phyloP scores from a whole-genome alignment of 2,888 invertebrate genomes.

The Lithodes maja region DNA sequence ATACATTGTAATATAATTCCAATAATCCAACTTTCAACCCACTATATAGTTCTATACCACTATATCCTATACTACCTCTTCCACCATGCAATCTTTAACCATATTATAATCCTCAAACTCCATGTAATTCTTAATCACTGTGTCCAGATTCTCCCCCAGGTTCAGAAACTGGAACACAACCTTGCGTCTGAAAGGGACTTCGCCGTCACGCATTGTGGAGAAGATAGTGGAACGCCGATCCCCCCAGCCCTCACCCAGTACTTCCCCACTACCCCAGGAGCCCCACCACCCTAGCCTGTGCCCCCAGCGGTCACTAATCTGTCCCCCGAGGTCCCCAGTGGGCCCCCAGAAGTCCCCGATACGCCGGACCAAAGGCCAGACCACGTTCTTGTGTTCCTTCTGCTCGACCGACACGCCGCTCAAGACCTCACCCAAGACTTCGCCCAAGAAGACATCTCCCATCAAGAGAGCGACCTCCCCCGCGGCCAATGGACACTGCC shows the following conservation, averaged over 20 bases:
- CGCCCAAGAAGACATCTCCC: constrained; percentile 8
- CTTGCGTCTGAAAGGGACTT: constrained; percentile 80
- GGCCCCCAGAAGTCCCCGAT: constrained; percentile 7
- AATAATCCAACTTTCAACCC: not conserved
- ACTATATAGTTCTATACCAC: not conserved
- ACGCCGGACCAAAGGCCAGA: not conserved
- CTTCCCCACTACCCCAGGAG: constrained; percentile 53
- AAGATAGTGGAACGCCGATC: constrained; percentile 76
- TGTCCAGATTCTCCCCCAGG: constrained; percentile 75
- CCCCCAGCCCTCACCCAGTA: constrained; percentile 56
- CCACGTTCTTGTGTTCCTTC: constrained; percentile 22
- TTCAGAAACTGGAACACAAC: constrained; percentile 91
- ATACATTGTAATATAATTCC: too few species aligned
- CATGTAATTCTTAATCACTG: not conserved
- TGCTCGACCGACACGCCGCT: constrained; percentile 19
- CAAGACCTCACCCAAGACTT: constrained; percentile 23
- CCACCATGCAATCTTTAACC: not conserved
- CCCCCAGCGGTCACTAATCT: constrained; percentile 32
- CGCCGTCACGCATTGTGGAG: constrained; percentile 76
- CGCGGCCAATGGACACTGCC: constrained; percentile 19
- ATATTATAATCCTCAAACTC: not conserved
- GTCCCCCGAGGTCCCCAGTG: not conserved
- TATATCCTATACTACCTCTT: not conserved
- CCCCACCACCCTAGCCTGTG: constrained; percentile 31
- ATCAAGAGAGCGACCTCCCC: not conserved